phyloP scores from a whole-genome alignment of 2,113 vertebrate species.

The Mirounga angustirostris region DNA sequence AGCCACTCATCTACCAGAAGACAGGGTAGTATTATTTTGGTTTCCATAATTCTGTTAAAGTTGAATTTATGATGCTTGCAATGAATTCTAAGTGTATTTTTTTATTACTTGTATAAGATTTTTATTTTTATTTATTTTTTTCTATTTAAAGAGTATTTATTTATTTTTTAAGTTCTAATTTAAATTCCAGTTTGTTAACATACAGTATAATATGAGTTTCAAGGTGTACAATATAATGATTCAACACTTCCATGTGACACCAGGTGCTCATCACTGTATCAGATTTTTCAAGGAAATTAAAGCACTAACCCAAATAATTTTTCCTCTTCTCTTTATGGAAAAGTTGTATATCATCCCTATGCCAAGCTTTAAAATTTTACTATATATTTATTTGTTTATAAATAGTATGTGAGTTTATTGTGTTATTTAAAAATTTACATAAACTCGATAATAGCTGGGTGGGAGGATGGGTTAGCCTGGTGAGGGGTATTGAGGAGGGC shows the following conservation, averaged over 20 bases:
- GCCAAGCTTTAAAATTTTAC: neutral
- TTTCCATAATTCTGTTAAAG: constrained; percentile 38
- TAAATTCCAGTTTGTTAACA: neutral
- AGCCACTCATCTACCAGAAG: neutral
- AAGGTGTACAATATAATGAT: neutral
- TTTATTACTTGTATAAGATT: neutral
- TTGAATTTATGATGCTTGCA: constrained; percentile 55
- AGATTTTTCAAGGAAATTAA: neutral
- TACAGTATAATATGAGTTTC: neutral
- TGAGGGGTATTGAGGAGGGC: too few species aligned
- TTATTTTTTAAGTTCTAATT: neutral
- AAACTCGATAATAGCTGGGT: neutral
- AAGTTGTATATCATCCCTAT: neutral
- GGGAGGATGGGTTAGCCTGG: too few species aligned
- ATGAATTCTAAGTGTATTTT: neutral
- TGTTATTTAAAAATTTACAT: neutral
- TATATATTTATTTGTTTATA: neutral
- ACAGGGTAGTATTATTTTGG: neutral
- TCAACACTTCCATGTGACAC: neutral
- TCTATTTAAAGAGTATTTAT: neutral
- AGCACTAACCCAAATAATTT: neutral
- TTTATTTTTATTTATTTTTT: neutral
- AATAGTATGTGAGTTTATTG: neutral
- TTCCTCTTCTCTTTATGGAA: neutral
- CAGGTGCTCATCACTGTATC: neutral